Evolutionary conservation across 2,888 invertebrate genomes (phyloP).

Genomic region (Mystacides longicornis): DNA sequence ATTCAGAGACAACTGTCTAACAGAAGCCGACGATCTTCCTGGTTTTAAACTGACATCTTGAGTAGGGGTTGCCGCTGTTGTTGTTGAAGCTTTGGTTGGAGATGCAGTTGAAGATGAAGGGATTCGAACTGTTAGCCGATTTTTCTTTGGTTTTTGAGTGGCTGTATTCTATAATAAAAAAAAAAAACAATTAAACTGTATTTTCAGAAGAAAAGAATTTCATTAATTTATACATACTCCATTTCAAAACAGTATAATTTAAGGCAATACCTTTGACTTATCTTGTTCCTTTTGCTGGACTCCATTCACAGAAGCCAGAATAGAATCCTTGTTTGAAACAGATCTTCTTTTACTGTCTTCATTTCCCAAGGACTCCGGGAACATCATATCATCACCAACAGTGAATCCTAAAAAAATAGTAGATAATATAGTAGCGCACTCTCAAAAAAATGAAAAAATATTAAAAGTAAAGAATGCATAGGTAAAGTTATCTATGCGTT

Average conservation of each 20-base stretch:
- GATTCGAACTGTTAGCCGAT: conserved; percentile 42
- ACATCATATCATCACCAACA: conserved; percentile 79
- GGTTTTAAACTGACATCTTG: conserved; percentile 33
- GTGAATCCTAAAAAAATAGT: conserved; percentile 71
- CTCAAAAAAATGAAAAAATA: no score
- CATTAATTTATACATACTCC: not conserved
- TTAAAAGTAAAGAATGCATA: no score
- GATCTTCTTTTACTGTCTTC: conserved; percentile 65
- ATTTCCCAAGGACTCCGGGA: conserved; percentile 74
- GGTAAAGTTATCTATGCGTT: no score
- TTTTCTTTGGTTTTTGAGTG: conserved; percentile 33
- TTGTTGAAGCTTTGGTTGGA: conserved; percentile 26
- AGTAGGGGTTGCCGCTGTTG: conserved; percentile 34
- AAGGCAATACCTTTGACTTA: not conserved
- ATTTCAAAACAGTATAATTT: not conserved
- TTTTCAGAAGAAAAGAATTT: not conserved
- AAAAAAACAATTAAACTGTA: not conserved
- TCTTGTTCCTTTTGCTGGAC: not conserved
- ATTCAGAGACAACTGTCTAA: conserved; percentile 40
- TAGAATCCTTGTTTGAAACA: conserved; percentile 49
- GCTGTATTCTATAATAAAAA: not conserved
- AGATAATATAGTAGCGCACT: no score
- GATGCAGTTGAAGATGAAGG: conserved; percentile 33
- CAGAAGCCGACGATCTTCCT: conserved; percentile 14
- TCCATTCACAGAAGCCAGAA: conserved; percentile 19